These are phyloP conservation scores for Batillaria attramentaria DNA, from an alignment of 1,140 invertebrate genomes.

Conservation along the genomic window DNA sequence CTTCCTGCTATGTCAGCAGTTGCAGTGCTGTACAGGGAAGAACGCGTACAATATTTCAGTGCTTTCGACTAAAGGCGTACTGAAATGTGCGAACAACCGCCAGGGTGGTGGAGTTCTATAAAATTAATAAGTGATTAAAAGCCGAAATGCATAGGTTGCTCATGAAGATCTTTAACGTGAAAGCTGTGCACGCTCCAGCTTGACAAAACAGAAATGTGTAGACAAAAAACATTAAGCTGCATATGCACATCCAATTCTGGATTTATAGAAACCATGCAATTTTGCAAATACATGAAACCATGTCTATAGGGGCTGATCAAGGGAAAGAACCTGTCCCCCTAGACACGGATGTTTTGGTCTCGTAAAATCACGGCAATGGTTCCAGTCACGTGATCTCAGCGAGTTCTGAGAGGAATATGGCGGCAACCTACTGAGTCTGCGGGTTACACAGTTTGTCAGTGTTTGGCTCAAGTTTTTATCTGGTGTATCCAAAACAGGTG, in stretches of 20 bases:
- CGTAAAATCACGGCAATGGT: not conserved
- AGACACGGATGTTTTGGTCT: not conserved
- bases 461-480: not conserved
- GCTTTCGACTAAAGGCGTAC: no score
- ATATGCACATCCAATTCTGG: not conserved
- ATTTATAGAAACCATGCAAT: not conserved
- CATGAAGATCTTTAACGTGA: no score
- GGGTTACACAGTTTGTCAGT: not conserved
- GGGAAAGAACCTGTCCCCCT: not conserved
- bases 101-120: no score
- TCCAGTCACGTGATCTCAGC: not conserved
- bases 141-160: no score
- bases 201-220: no score
- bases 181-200: no score
- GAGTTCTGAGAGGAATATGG: not conserved
- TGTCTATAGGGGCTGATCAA: not conserved
- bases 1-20: no score
- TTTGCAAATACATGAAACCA: not conserved
- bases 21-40: no score
- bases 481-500: not conserved
- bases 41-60: no score
- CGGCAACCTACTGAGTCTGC: not conserved
- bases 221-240: not conserved
- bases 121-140: no score
- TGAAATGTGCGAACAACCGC: no score